Conservation (phyloP, 2,113 vertebrate genomes). For the Thunnus thynnus region DNA sequence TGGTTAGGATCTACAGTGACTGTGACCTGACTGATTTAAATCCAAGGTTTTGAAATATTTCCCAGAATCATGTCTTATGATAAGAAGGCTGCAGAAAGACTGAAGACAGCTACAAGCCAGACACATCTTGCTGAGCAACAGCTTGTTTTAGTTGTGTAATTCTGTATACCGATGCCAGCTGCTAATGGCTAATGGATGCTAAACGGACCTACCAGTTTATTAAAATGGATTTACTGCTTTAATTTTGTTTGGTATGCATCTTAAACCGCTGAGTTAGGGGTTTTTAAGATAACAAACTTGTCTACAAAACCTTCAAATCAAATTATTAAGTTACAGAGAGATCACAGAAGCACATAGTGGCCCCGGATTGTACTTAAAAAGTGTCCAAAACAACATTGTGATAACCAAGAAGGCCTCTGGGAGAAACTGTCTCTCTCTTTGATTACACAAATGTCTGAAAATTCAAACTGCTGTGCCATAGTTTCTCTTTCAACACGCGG, state of each 20-base stretch:
- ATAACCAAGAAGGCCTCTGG: conserved; percentile 50
- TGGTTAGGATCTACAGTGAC: conserved; percentile 19
- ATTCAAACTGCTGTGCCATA: conserved; percentile 37
- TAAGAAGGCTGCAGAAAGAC: not conserved
- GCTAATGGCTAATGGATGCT: no score
- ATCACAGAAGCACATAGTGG: conserved; percentile 16
- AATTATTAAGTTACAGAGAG: not conserved
- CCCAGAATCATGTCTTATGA: conserved; percentile 37
- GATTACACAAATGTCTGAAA: conserved; percentile 54
- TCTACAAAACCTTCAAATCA: not conserved
- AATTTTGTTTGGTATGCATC: not conserved
- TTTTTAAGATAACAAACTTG: no score
- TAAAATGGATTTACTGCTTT: not conserved
- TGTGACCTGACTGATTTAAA: conserved; percentile 25
- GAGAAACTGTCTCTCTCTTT: conserved; percentile 37
- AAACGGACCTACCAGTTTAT: not conserved
- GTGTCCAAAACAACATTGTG: not conserved
- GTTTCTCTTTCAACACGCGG: conserved; percentile 51
- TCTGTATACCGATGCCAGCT: not conserved
- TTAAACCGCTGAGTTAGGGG: not conserved
- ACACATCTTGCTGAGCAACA: not conserved
- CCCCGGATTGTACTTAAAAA: conserved; percentile 16
- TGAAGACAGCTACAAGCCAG: not conserved
- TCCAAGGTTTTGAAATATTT: conserved; percentile 37
- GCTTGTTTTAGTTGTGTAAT: not conserved